phyloP scores from a whole-genome alignment of 2,888 invertebrate species.

The Calliphora vomitoria region DNA sequence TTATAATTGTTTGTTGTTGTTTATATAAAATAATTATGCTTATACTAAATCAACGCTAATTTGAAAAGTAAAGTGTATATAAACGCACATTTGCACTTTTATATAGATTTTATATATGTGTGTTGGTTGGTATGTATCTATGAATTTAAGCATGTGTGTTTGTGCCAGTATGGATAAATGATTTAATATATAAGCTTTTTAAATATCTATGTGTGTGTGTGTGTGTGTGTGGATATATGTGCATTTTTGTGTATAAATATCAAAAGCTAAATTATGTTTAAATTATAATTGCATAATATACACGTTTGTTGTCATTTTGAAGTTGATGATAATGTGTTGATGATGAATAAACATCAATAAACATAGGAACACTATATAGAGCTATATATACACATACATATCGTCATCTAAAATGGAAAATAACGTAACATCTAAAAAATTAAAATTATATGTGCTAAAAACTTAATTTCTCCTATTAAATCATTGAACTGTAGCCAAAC shows the following conservation, averaged over 20 bases:
- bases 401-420: no score
- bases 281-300: conserved; percentile 73
- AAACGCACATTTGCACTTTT: conserved; percentile 31
- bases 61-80: conserved; percentile 58
- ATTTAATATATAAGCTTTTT: conserved; percentile 29
- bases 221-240: not conserved
- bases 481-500: no score
- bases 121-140: not conserved
- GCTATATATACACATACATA: no score
- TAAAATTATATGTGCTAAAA: no score
- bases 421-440: no score
- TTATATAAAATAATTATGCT: conserved; percentile 71
- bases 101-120: not conserved
- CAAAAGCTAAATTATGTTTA: conserved; percentile 69
- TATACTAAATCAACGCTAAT: conserved; percentile 69
- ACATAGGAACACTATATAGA: not conserved
- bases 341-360: conserved; percentile 72
- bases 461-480: no score
- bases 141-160: not conserved
- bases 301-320: conserved; percentile 70
- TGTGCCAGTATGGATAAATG: conserved; percentile 10
- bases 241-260: conserved; percentile 26
- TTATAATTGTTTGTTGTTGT: conserved; percentile 63
- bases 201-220: not conserved
- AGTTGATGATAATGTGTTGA: conserved; percentile 72